These are phyloP conservation scores for Cnemophilus loriae DNA, from an alignment of 2,113 vertebrate genomes.

Conservation along the genomic window DNA sequence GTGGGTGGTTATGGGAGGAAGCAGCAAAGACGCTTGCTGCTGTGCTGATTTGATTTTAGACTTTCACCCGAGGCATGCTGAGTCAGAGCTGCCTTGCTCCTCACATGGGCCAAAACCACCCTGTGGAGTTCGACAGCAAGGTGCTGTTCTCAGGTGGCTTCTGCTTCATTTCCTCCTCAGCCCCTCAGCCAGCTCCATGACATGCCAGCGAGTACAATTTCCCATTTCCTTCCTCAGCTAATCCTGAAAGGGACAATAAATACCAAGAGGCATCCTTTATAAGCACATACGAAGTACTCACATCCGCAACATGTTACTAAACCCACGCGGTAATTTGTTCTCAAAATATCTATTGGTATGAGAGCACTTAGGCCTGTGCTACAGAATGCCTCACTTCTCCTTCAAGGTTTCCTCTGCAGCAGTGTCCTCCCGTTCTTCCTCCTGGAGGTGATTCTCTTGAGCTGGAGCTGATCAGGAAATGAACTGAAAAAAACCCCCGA, in stretches of 20 bases:
- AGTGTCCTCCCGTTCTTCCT: neutral
- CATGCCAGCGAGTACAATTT: neutral
- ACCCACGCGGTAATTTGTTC: neutral
- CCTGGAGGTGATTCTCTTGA: neutral
- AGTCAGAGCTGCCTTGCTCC: neutral
- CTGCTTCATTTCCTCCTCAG: neutral
- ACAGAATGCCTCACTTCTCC: neutral
- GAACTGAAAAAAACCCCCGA: neutral
- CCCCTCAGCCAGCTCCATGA: neutral
- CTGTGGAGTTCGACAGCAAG: rapidly evolving
- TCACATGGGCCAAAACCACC: neutral
- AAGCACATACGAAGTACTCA: neutral
- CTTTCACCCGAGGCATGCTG: rapidly evolving
- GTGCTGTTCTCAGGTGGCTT: neutral
- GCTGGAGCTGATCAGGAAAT: neutral
- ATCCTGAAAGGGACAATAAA: neutral
- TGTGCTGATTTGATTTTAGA: neutral
- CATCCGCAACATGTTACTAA: neutral
- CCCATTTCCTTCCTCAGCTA: neutral
- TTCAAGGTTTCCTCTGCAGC: neutral
- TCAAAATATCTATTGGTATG: neutral
- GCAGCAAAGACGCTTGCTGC: neutral
- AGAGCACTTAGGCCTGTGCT: neutral
- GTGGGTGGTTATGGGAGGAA: neutral
- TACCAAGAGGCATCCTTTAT: neutral